Conservation (phyloP, 2,797 vertebrate species). For the Gymnopithys bicolor region DNA sequence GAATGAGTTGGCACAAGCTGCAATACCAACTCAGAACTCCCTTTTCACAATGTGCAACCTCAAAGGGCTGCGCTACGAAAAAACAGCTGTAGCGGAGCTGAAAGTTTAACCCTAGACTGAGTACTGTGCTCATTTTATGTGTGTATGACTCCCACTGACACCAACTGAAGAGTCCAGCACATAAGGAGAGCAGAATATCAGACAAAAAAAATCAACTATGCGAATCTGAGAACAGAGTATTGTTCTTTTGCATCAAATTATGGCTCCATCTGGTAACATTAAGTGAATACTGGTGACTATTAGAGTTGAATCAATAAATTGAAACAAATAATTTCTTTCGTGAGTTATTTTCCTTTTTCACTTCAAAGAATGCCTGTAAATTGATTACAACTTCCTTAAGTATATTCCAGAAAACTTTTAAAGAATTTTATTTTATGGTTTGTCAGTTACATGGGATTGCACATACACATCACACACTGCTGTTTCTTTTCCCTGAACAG, state of each 20-base stretch:
- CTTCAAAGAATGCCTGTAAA: slow-evolving; percentile 42
- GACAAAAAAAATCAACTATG: slow-evolving; percentile 12
- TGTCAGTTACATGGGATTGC: slow-evolving; percentile 2
- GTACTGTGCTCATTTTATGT: slow-evolving; percentile 35
- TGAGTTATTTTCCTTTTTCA: slow-evolving; percentile 31
- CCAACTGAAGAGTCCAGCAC: slow-evolving; percentile 44
- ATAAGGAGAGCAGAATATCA: slow-evolving; percentile 51
- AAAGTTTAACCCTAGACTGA: slow-evolving; percentile 50
- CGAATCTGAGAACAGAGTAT: slow-evolving; percentile 44
- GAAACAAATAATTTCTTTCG: slow-evolving; percentile 52
- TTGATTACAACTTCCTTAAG: slow-evolving; percentile 15
- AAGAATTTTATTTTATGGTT: slow-evolving; percentile 32
- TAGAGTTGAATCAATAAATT: slow-evolving; percentile 49
- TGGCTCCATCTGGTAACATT: slow-evolving; percentile 45
- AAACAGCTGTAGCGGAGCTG: slow-evolving; percentile 48
- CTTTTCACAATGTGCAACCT: slow-evolving; percentile 37
- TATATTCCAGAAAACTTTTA: slow-evolving; percentile 31
- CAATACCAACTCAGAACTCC: slow-evolving; percentile 15
- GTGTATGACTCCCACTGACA: slow-evolving; percentile 57
- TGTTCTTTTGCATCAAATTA: slow-evolving; percentile 45
- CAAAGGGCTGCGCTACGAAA: slow-evolving; percentile 40
- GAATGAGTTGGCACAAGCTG: slow-evolving; percentile 39
- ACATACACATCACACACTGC: neutral
- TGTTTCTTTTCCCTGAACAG: neutral
- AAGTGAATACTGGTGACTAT: slow-evolving; percentile 38